Evolutionary conservation across 2,113 vertebrate genomes (phyloP).

Genomic region (Lagopus leucura): DNA sequence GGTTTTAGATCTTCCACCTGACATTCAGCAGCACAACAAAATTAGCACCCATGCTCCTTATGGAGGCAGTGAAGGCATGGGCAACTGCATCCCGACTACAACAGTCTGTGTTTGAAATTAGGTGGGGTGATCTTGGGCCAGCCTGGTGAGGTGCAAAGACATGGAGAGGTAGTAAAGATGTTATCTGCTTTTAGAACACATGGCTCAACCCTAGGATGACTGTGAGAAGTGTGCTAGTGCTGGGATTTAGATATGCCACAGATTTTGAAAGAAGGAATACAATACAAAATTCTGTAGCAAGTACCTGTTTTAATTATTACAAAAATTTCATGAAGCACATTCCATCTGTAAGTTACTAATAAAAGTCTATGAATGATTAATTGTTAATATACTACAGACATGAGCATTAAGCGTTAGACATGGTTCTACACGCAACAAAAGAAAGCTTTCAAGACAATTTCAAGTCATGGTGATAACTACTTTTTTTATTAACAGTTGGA

Average conservation of each 20-base stretch:
- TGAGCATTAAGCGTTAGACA: neutral
- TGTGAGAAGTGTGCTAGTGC: neutral
- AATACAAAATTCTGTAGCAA: neutral
- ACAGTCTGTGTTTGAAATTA: neutral
- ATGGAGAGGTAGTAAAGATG: neutral
- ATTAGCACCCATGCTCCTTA: neutral
- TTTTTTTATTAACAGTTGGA: slow-evolving; percentile 15
- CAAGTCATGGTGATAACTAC: neutral
- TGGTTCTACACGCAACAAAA: neutral
- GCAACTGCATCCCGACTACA: fast-evolving
- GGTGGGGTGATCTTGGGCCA: neutral
- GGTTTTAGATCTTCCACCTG: neutral
- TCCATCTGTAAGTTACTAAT: neutral
- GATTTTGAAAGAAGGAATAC: neutral
- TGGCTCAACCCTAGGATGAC: neutral
- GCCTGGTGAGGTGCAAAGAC: neutral
- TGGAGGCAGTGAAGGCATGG: fast-evolving
- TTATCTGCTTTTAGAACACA: neutral
- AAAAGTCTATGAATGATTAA: neutral
- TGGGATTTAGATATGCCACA: neutral
- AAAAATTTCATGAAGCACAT: neutral
- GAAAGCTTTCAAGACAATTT: neutral
- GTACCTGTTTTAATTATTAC: neutral
- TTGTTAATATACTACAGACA: neutral
- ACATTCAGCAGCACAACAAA: neutral